These are phyloP conservation scores for Chlorodrepanis virens DNA, from an alignment of 2,113 vertebrate species.

Conservation along the genomic window DNA sequence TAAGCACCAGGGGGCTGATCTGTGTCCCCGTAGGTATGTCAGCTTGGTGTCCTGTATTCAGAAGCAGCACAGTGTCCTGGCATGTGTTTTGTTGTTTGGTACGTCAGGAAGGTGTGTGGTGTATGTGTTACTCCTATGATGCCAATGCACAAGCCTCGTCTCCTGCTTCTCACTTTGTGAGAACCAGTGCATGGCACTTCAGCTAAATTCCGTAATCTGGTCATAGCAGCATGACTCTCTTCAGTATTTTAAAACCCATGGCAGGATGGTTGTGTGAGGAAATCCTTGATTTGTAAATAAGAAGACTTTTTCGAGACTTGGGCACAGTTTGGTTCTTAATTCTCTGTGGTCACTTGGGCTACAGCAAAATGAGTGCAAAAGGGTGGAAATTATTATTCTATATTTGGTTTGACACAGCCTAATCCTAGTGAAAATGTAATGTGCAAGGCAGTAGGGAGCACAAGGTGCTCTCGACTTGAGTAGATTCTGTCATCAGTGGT, in stretches of 20 bases:
- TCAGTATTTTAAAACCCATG: not conserved
- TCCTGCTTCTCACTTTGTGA: not conserved
- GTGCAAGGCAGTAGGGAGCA: not conserved
- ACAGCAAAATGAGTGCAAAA: not conserved
- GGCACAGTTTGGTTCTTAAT: not conserved
- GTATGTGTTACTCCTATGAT: rapidly evolving
- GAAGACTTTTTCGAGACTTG: not conserved
- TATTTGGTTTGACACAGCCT: not conserved
- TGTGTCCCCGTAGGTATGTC: rapidly evolving
- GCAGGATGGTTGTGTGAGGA: not conserved
- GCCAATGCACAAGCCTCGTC: not conserved
- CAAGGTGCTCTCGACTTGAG: not conserved
- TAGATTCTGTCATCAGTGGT: not conserved
- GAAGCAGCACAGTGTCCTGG: not conserved
- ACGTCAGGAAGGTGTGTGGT: not conserved
- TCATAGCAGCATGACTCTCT: not conserved
- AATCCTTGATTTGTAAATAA: not conserved
- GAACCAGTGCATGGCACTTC: not conserved
- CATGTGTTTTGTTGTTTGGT: not conserved
- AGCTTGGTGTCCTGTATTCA: not conserved
- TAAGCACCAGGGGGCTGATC: not conserved
- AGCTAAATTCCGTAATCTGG: not conserved
- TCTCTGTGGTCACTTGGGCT: not conserved
- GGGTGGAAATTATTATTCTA: not conserved
- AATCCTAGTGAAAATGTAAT: not conserved